phyloP scores from a whole-genome alignment of 2,888 invertebrate species.

The Trichogramma evanescens region DNA sequence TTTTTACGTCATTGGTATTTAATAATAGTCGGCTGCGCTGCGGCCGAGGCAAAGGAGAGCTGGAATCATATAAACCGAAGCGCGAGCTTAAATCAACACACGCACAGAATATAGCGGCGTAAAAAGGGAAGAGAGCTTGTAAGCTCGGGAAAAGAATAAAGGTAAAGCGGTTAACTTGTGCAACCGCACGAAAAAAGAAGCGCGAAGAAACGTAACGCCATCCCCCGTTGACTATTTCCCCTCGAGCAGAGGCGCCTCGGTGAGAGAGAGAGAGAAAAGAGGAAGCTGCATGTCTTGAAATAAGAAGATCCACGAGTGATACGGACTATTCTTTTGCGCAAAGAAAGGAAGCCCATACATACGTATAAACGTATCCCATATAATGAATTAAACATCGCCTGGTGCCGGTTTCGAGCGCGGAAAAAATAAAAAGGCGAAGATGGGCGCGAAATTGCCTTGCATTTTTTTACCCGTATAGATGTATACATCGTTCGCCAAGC shows the following conservation, averaged over 20 bases:
- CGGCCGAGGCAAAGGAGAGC: too few species aligned
- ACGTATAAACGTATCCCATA: conserved; percentile 21
- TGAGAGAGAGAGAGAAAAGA: not conserved
- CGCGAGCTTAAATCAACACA: too few species aligned
- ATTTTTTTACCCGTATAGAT: conserved; percentile 3
- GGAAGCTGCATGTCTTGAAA: conserved; percentile 1
- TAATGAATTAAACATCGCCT: conserved; percentile 32
- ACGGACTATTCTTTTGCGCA: conserved; percentile 16
- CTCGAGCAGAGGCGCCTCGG: conserved; percentile 1
- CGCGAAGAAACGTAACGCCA: conserved; percentile 23
- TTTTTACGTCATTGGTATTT: too few species aligned
- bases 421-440: conserved; percentile 15
- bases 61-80: too few species aligned
- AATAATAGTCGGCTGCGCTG: too few species aligned
- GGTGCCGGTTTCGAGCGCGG: conserved; percentile 16
- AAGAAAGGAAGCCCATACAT: conserved; percentile 13
- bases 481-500: too few species aligned
- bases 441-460: conserved; percentile 24
- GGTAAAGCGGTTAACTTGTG: conserved; percentile 16
- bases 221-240: conserved; percentile 21
- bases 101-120: too few species aligned
- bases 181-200: conserved; percentile 10
- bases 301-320: conserved; percentile 12
- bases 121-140: too few species aligned
- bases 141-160: conserved; percentile 5